phyloP scores from a whole-genome alignment of 1,140 invertebrate species.

The Bombus consobrinus region DNA sequence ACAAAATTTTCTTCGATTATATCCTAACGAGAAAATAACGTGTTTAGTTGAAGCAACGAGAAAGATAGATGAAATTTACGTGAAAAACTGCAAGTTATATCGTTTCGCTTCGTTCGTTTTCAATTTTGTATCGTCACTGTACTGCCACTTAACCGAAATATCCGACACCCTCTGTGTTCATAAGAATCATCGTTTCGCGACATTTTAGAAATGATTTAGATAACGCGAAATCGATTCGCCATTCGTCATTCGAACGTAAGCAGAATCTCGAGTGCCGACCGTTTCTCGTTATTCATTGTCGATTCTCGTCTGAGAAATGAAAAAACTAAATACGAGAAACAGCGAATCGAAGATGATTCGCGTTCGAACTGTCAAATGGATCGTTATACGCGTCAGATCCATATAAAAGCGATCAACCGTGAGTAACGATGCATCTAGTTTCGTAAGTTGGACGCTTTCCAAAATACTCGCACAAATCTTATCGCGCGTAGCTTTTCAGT shows the following conservation, averaged over 20 bases:
- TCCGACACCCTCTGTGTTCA: conserved; percentile 30
- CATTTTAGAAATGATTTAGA: conserved; percentile 32
- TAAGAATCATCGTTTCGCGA: conserved; percentile 33
- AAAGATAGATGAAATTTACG: no score
- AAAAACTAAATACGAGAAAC: background rate
- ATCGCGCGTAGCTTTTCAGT: background rate
- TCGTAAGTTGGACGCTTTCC: background rate
- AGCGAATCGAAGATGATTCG: background rate
- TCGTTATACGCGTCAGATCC: background rate
- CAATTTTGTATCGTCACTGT: background rate
- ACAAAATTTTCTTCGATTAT: background rate
- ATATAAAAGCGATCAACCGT: background rate
- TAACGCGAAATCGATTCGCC: conserved; percentile 20
- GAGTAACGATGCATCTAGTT: background rate
- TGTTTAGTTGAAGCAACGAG: no score
- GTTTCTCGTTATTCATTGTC: background rate
- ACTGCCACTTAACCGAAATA: background rate
- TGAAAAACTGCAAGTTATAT: no score
- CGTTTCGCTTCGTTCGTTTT: no score
- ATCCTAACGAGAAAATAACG: background rate
- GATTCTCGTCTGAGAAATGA: no score
- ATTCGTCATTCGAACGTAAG: background rate
- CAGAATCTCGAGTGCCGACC: background rate
- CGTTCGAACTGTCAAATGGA: background rate
- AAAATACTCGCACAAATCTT: background rate